Conservation (phyloP, 2,888 invertebrate genomes). For the Eupithecia insigniata region DNA sequence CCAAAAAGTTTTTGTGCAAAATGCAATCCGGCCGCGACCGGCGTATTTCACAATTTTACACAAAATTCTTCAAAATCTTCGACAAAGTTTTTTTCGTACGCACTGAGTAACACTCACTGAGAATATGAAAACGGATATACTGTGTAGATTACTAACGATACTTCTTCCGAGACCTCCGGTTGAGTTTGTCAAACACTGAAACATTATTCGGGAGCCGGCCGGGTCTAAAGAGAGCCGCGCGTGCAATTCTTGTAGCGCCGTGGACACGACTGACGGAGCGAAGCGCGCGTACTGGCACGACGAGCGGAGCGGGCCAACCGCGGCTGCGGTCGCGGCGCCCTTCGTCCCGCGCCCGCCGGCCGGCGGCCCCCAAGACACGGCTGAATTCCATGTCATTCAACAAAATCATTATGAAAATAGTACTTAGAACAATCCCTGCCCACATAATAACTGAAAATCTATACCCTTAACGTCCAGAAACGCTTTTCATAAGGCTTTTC, state of each 20-base stretch:
- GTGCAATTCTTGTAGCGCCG: conserved; percentile 79
- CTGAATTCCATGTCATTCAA: conserved; percentile 71
- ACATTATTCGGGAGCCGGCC: conserved; percentile 84
- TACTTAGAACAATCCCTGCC: conserved; percentile 26
- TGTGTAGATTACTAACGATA: conserved; percentile 82
- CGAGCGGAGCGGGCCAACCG: conserved; percentile 52
- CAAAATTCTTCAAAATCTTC: conserved; percentile 84
- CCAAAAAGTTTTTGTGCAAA: conserved; percentile 81
- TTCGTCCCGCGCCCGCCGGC: conserved; percentile 49
- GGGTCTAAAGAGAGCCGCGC: conserved; percentile 79
- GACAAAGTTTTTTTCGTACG: conserved; percentile 85
- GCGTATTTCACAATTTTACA: conserved; percentile 83
- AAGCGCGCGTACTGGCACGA: conserved; percentile 57
- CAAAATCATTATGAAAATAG: conserved; percentile 65
- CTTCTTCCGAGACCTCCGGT: conserved; percentile 84
- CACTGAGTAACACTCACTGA: conserved; percentile 85
- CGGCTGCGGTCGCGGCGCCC: conserved; percentile 57
- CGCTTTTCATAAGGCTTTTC: neutral
- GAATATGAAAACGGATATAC: conserved; percentile 82
- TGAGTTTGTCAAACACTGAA: conserved; percentile 84
- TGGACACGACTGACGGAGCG: conserved; percentile 73
- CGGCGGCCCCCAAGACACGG: conserved; percentile 47
- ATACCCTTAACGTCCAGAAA: neutral
- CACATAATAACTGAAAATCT: conserved; percentile 30
- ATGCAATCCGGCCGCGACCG: conserved; percentile 79